Base-by-base conservation (phyloP, 2,888 invertebrate genomes). In the Latrodectus hesperus region DNA sequence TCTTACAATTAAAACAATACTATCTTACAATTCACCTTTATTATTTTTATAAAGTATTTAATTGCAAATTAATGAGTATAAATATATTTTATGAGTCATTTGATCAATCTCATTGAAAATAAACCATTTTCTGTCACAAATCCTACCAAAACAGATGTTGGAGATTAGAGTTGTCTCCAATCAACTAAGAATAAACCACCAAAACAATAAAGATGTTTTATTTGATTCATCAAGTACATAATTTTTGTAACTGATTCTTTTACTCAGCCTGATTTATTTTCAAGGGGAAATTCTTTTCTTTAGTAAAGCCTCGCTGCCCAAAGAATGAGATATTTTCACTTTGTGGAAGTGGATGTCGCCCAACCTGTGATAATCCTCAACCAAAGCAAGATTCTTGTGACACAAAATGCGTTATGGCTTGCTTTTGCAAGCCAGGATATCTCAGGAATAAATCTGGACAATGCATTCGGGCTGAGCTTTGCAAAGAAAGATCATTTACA, bases 371-470 rank as follows among this genome's bases (percentile, higher is more conserved):
- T 17, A 70, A 79, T 60, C 22, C 16, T 6, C 51, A 64, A n/a
- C 79, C 79, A 6, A 17, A 6, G 1, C 55, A 38, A 38, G 38
- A 38, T 4, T 38, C 17, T 3, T 79, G 79, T 49, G 60, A 49
- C 10, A 52, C 38, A n/a, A 22, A 49, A 12, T 79, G 79, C 49
- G 72, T 79, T 12, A 38, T 60, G 9, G 79, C 65, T 2, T 79
- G 79, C 22, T 79, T 71, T 49, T 79, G 79, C 60, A 79, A 71
- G 60, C 60, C 71, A n/a, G 72, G 72, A 8, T 71, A 60, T 38
- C n/a, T 79, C 4, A 55, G 55, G 22, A 79, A 79, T 49, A 55
- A 79, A 2, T 17, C 55, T 10, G 60, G 55, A 16, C 26, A 10
- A 60, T 79, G 79, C 9, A 49, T 79, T 11, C 71, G 49, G 12